phyloP scores from a whole-genome alignment of 2,797 vertebrate genomes.

The Calcarius lapponicus region DNA sequence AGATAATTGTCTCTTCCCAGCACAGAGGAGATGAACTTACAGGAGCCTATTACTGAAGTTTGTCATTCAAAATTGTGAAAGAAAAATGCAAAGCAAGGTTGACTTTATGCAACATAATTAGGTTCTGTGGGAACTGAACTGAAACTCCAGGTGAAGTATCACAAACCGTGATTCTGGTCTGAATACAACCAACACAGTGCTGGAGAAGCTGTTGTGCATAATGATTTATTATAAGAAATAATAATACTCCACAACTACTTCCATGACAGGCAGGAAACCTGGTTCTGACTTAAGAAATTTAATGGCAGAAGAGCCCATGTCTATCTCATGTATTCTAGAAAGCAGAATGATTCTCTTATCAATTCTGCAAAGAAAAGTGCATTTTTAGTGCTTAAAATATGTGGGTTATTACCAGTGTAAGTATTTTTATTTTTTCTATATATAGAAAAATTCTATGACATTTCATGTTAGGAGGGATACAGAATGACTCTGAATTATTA shows the following conservation, averaged over 20 bases:
- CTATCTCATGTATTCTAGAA: background rate
- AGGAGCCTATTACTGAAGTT: constrained; percentile 59
- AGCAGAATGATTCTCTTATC: background rate
- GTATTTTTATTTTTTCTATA: background rate
- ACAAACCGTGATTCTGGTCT: constrained; percentile 55
- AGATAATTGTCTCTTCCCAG: constrained; percentile 45
- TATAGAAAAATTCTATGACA: background rate
- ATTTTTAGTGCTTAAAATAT: background rate
- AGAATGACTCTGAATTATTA: background rate
- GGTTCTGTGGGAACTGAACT: constrained; percentile 45
- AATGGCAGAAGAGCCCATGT: background rate
- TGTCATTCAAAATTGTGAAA: constrained; percentile 57
- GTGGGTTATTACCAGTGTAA: background rate
- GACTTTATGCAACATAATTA: constrained; percentile 29
- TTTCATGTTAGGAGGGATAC: background rate
- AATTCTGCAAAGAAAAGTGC: background rate
- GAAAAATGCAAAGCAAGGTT: constrained; percentile 50
- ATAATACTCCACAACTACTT: background rate
- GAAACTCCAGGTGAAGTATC: constrained; percentile 27
- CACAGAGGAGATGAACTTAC: background rate
- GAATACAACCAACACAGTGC: constrained; percentile 32
- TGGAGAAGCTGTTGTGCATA: background rate
- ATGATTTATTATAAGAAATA: background rate
- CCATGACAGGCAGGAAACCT: background rate
- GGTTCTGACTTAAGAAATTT: background rate